Conservation (phyloP, 2,888 invertebrate species). For the Mellilla xanthometata region DNA sequence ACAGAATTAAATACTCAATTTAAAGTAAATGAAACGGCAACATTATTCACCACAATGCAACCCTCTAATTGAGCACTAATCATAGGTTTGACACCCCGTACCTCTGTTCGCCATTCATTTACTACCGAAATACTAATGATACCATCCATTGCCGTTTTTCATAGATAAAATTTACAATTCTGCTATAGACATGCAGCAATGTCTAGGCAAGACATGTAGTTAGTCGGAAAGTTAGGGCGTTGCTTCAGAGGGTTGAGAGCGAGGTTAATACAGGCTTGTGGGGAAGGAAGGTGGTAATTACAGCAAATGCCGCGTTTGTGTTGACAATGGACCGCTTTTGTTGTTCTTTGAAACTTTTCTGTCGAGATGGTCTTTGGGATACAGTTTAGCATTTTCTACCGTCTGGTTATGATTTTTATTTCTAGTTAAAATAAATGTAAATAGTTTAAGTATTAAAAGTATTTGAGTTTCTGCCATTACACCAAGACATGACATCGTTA, state of each 20-base stretch:
- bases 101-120: slow-evolving; percentile 23
- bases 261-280: slow-evolving; percentile 70
- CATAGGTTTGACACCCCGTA: slow-evolving; percentile 74
- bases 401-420: no score
- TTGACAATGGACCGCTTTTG: slow-evolving; percentile 52
- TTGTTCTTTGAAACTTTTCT: slow-evolving; percentile 21
- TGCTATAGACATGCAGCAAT: slow-evolving; percentile 32
- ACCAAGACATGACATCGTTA: no score
- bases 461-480: no score
- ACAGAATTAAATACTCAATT: slow-evolving; percentile 14
- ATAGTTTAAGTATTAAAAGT: no score
- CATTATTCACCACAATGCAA: slow-evolving; percentile 63
- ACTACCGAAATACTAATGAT: neutral
- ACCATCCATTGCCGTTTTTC: slow-evolving; percentile 36
- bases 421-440: no score
- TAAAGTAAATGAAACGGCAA: slow-evolving; percentile 39
- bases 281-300: slow-evolving; percentile 68
- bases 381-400: no score
- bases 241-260: slow-evolving; percentile 47
- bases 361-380: neutral
- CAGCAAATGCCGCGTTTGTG: slow-evolving; percentile 70
- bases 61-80: slow-evolving; percentile 73
- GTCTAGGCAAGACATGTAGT: slow-evolving; percentile 22
- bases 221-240: slow-evolving; percentile 15
- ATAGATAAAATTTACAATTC: neutral